Base-by-base conservation (phyloP, 1,140 invertebrate species). In the Cotesia chilonis region DNA sequence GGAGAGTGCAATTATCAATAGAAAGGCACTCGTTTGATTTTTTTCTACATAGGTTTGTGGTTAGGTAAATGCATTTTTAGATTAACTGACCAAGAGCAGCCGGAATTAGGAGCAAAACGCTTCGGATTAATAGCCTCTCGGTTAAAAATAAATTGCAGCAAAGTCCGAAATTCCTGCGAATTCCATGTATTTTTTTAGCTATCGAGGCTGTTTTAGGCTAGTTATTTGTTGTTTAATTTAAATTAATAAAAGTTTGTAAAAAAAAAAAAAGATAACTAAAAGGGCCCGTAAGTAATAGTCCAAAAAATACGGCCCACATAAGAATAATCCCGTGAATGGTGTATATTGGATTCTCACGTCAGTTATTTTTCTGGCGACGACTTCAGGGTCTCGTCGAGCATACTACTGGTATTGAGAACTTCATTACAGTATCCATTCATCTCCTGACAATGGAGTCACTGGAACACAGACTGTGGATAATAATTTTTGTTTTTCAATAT, bases 351-450 rank as follows among this genome's bases (percentile, higher is more conserved):
- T 91, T 89, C 94, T 95, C 94, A 97, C 96, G 89, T 98, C 96
- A 89, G 95, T 90, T 89, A 96, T 95, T 90, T 98, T 99, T 90
- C 98, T 94, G 83, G 98, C 98, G 85, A 98, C 88, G 89, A 99
- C 90, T 99, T 99, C 87, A 99, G 92, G 81, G 96, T 95, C 92
- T 99, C 98, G 89, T 99, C 98, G 78, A 99, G 91, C 86, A 99
- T 86, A 99, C 94, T 85, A 99, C 98, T 81, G 98, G 98, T 88
- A 99, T 91, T 76, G 98, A 99, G 89, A 99, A 99, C 91, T 99
- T 99, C 92, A 99, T 93, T 81, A 99, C 98, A 75, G 97, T 98
- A 99, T 75, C 98, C 98, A 99, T 91, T 99, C 98, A 77, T 96
- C 95, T 57, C 90, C 70, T 77, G 91, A 94, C 84, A 99, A 91